Evolutionary conservation across 2,113 vertebrate genomes (phyloP).

Genomic region (Syngnathus floridae): DNA sequence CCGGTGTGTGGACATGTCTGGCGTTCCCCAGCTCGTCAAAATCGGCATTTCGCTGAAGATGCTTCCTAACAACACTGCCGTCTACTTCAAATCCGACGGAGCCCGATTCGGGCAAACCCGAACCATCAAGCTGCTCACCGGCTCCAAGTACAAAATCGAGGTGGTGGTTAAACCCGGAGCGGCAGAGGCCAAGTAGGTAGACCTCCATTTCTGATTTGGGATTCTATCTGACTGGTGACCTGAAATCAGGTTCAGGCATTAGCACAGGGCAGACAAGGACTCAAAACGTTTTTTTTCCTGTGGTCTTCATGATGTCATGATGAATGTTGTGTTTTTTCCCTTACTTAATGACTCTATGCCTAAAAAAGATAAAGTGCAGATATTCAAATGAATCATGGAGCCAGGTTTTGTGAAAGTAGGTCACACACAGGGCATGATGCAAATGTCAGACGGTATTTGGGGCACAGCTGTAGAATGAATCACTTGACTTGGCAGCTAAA

Average conservation of each 20-base stretch:
- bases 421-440: constrained; percentile 26
- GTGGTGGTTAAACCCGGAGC: constrained; percentile 86
- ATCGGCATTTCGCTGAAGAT: constrained; percentile 87
- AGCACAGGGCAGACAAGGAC: constrained; percentile 38
- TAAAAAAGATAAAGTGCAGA: constrained; percentile 13
- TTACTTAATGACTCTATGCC: constrained; percentile 8
- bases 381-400: not conserved
- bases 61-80: constrained; percentile 87
- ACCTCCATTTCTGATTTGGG: not conserved
- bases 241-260: not conserved
- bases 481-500: not conserved
- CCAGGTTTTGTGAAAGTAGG: constrained; percentile 36
- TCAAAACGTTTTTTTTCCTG: constrained; percentile 4
- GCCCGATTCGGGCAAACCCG: constrained; percentile 91
- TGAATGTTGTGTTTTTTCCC: constrained; percentile 21
- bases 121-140: constrained; percentile 93
- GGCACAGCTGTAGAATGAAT: constrained; percentile 25
- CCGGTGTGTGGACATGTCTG: constrained; percentile 72
- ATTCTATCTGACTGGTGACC: too few relatives aligned
- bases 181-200: constrained; percentile 84
- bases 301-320: constrained; percentile 14
- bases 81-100: constrained; percentile 92
- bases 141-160: constrained; percentile 89
- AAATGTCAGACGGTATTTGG: constrained; percentile 7
- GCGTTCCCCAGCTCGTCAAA: constrained; percentile 81